These are phyloP conservation scores for Amphimallon solstitiale DNA, from an alignment of 2,888 invertebrate genomes.

Conservation along the genomic window DNA sequence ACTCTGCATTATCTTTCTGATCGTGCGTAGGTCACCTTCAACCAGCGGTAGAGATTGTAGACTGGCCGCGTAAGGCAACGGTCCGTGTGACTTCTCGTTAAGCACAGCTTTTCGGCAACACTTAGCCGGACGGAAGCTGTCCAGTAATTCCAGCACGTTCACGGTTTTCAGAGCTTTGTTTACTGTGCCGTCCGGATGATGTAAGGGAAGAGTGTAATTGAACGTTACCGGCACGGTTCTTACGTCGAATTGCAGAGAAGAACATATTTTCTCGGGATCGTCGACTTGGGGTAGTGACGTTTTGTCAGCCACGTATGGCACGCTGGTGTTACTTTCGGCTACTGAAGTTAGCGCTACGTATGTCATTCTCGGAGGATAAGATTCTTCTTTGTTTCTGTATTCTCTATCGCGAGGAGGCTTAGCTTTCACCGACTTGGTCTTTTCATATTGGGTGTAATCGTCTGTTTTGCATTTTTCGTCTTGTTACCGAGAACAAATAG, in stretches of 20 bases:
- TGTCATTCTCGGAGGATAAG: background rate
- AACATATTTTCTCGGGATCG: slow-evolving; percentile 35
- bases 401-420: background rate
- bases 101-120: slow-evolving; percentile 44
- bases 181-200: slow-evolving; percentile 27
- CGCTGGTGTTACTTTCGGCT: slow-evolving; percentile 35
- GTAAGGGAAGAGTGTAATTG: background rate
- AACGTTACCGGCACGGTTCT: slow-evolving; percentile 9
- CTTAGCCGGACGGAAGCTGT: slow-evolving; percentile 44
- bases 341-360: too few relatives aligned
- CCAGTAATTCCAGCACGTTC: slow-evolving; percentile 40
- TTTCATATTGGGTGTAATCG: background rate
- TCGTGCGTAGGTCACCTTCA: slow-evolving; percentile 28
- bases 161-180: slow-evolving; percentile 15
- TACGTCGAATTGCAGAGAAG: slow-evolving; percentile 36
- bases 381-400: background rate
- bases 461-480: slow-evolving; percentile 2
- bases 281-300: slow-evolving; percentile 43
- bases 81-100: slow-evolving; percentile 39
- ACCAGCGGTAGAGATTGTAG: slow-evolving; percentile 45
- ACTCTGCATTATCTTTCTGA: slow-evolving; percentile 35
- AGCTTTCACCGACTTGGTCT: background rate
- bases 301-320: slow-evolving; percentile 44
- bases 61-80: slow-evolving; percentile 45
- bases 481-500: background rate